phyloP scores from a whole-genome alignment of 2,113 vertebrate genomes.

The Corydoras sp. region DNA sequence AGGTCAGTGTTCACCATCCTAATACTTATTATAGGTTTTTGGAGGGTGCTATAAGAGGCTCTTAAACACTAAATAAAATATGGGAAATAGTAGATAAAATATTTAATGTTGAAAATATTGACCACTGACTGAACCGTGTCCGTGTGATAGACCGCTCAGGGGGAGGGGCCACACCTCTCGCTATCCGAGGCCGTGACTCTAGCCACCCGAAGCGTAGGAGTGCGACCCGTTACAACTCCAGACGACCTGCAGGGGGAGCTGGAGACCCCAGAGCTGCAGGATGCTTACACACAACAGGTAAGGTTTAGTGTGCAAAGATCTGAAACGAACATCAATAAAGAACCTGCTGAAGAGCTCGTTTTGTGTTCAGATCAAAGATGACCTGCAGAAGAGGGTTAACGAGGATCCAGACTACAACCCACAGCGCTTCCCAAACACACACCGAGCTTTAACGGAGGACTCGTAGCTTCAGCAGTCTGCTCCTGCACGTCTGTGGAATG shows the following conservation, averaged over 20 bases:
- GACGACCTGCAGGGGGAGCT: constrained; percentile 76
- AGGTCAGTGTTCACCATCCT: constrained; percentile 60
- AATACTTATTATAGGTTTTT: no score
- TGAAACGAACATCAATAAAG: no score
- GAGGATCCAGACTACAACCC: constrained; percentile 73
- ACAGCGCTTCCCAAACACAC: constrained; percentile 75
- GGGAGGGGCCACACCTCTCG: constrained; percentile 75
- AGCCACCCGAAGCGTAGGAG: constrained; percentile 70
- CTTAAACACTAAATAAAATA: no score
- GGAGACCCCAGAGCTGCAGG: constrained; percentile 70
- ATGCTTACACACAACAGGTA: constrained; percentile 76
- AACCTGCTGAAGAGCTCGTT: no score
- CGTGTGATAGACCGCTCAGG: constrained; percentile 70
- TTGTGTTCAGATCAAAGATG: constrained; percentile 66
- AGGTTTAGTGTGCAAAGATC: not conserved
- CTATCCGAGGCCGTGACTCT: constrained; percentile 76
- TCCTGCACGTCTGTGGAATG: not conserved
- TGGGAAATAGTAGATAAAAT: no score
- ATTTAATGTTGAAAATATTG: no score
- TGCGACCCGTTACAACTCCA: constrained; percentile 64
- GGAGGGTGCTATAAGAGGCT: no score
- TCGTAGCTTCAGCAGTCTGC: constrained; percentile 48
- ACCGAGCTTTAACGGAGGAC: constrained; percentile 71
- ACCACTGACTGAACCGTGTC: not conserved
- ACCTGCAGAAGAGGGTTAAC: constrained; percentile 71